phyloP scores from a whole-genome alignment of 2,113 vertebrate species.

The human (Homo sapiens) region GRCh38 chr11:107225001-107225500 shows the following conservation, averaged over 20 bases:
- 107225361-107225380: no score
- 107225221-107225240: not conserved
- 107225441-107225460: no score
- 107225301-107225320: no score
- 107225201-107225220: not conserved
- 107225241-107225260: not conserved
- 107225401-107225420: no score
- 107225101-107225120: not conserved
- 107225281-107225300: no score
- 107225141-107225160: not conserved
- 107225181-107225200: slow-evolving; percentile 25
- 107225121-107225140: accelerated
- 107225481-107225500: no score
- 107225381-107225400: no score
- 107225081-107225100: not conserved
- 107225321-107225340: no score
- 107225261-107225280: no score
- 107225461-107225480: no score
- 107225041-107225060: not conserved
- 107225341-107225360: no score
- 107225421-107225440: no score
- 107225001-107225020: not conserved
- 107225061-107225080: not conserved
- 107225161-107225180: not conserved
- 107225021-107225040: not conserved